Evolutionary conservation across 2,888 invertebrate genomes (phyloP), one percentile per base, ranked within the genome.

Genomic region (Trissonchulus sp.): DNA sequence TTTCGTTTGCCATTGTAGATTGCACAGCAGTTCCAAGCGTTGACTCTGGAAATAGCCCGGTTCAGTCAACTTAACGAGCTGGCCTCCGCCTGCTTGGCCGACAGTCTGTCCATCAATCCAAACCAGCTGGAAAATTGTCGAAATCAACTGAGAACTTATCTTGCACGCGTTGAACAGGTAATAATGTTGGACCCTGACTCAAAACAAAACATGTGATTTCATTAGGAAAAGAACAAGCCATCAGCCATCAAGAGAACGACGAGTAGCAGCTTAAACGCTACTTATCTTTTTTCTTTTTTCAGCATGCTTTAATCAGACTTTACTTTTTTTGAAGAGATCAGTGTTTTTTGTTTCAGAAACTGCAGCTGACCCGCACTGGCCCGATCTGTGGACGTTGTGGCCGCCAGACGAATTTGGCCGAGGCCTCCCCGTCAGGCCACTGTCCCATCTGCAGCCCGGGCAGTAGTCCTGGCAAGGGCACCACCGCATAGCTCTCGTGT

Each of bases 331-430:
- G n/a, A n/a, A n/a, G n/a, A n/a, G n/a, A n/a, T n/a, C n/a, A n/a
- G n/a, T 65, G 2, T 63, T 30, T 65, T 63, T 23, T 74, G n/a
- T 68, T 68, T 35, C 33, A 65, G 63, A 69, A 65, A 30, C 23
- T 65, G 3, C 68, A 73, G 48, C 48, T 48, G 23, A 48, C 8
- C 48, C 48, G 38, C 2, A 15, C 33, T 1, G 74, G 74, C 8
- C 74, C 74, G 36, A 74, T 74, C 33, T 74, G 74, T 37, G 74
- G 68, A 1, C 68, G 74, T n/a, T 74, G 74, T 35, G 74, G 74
- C 1, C 74, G 74, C 37, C 71, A 69, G 37, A 69, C 71, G 34
- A 36, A 36, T 37, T 8, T 37, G n/a, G 34, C 8, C 71, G 34
- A 34, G 2, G 31, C 31, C n/a, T n/a, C 34, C 34, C 2, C 35